Conservation (phyloP, 2,797 vertebrate genomes). For the Salarias fasciatus region DNA sequence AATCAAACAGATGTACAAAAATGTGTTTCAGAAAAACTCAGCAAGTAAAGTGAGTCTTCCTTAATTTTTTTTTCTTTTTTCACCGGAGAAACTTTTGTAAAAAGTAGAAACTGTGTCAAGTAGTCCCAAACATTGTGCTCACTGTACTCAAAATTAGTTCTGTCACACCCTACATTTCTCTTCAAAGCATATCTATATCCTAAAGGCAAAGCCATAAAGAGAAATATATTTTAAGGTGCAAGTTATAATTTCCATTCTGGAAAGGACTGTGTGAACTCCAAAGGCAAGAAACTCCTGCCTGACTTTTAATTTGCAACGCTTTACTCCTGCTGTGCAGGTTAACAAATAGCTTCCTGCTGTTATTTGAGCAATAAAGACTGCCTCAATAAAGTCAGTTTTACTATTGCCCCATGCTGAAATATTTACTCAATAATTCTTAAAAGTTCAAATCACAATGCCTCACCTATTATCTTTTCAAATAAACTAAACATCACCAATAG, state of each 20-base stretch:
- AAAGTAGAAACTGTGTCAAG: background rate
- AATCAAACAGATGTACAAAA: too few relatives aligned
- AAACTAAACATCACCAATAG: too few relatives aligned
- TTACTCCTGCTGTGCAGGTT: background rate
- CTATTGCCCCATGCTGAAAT: background rate
- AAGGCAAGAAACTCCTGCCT: background rate
- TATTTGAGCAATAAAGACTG: background rate
- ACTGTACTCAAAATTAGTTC: constrained; percentile 5
- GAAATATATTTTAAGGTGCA: constrained; percentile 8
- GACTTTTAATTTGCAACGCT: background rate
- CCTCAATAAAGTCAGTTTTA: background rate
- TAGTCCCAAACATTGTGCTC: constrained; percentile 1
- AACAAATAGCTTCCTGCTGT: background rate
- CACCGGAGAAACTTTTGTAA: background rate
- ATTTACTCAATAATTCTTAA: background rate
- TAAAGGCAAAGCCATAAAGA: background rate
- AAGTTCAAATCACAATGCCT: too few relatives aligned
- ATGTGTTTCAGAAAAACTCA: too few relatives aligned
- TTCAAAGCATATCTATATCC: constrained; percentile 8
- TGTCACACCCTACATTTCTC: constrained; percentile 7
- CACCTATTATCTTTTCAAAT: too few relatives aligned
- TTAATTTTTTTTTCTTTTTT: background rate
- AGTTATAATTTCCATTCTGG: constrained; percentile 1
- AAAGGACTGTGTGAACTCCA: background rate
- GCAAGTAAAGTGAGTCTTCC: background rate